Percentiles rank a stretch among this genome's conserved stretches.
Evolutionary conservation across 1,140 invertebrate genomes (phyloP).

Genomic region (Piezodorus guildinii): DNA sequence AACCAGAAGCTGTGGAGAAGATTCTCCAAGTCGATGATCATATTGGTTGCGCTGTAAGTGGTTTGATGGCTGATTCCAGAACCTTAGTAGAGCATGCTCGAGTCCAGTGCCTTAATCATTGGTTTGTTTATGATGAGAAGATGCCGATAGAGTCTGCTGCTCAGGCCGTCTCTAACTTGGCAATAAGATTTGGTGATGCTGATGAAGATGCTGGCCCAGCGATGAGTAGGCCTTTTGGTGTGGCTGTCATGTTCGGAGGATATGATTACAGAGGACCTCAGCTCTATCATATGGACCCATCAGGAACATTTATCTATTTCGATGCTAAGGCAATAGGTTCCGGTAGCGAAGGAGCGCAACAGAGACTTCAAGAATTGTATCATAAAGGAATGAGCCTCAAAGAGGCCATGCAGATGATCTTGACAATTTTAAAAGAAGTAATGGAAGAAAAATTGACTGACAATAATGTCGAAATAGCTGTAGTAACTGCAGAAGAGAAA

Average conservation of each 20-base stretch:
- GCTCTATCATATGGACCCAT: slow-evolving; percentile 96
- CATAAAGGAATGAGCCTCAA: slow-evolving; percentile 89
- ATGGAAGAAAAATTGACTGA: slow-evolving; percentile 99
- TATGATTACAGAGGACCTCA: slow-evolving; percentile 77
- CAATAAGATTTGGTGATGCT: slow-evolving; percentile 96
- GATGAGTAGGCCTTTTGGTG: slow-evolving; percentile 92
- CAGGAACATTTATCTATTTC: slow-evolving; percentile 93
- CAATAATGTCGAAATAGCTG: slow-evolving; percentile 95
- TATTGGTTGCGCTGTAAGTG: slow-evolving; percentile 94
- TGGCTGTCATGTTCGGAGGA: slow-evolving; percentile 84
- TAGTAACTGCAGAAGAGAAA: slow-evolving; percentile 64
- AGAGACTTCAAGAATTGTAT: slow-evolving; percentile 74
- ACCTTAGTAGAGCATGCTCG: slow-evolving; percentile 90
- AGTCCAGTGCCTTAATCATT: slow-evolving; percentile 93
- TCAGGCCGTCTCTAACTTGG: slow-evolving; percentile 94
- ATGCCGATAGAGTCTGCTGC: slow-evolving; percentile 96
- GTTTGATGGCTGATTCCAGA: slow-evolving; percentile 94
- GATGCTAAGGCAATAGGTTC: slow-evolving; percentile 99
- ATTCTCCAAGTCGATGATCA: slow-evolving; percentile 93
- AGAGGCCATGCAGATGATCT: slow-evolving; percentile 81
- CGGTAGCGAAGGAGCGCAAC: slow-evolving; percentile 97
- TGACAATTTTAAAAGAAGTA: slow-evolving; percentile 96
- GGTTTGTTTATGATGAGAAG: slow-evolving; percentile 93
- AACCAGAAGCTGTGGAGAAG: slow-evolving; percentile 92
- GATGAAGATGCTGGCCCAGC: slow-evolving; percentile 94